Evolutionary conservation across 2,888 invertebrate genomes (phyloP), one percentile per base, ranked within the genome.

Genomic region (Argyresthia albistria): DNA sequence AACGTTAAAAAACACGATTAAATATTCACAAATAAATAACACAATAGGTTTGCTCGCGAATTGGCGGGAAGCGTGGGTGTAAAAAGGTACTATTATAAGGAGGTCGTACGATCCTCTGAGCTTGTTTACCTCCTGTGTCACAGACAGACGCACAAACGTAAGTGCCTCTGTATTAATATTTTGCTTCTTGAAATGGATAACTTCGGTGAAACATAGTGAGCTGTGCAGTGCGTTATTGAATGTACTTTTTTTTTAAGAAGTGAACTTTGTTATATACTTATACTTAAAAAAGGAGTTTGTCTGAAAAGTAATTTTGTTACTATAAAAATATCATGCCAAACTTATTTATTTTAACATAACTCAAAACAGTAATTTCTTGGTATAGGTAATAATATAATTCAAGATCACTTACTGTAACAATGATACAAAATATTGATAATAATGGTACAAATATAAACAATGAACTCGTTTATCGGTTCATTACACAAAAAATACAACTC

Each of bases 71-170:
- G 78, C 80, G 86, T 84, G 77, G 84, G 86, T 74, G 82, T 66
- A 36, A 53, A 25, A 53, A 50, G 52, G 57, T 42, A 35, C 56
- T 55, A 65, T 69, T 84, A 84, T 83, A 84, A 84, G 82, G 80
- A 69, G 63, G 56, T 59, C 55, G 61, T 59, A 55, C 62, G 57
- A 55, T 62, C 58, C 57, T 56, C 60, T 61, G 63, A 45, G 61
- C 64, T 71, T 74, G 82, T 73, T 77, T 76, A 80, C 72, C 71
- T 73, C 76, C 57, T 60, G 67, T 62, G 12, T 63, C 69, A 71
- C 69, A 65, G 66, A 67, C 66, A 65, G 62, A 77, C 74, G 73
- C 70, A 72, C 72, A 73, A 70, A 74, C 70, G 76, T 79, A 79
- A 80, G 80, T 77, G 72, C 65, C 54, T 54, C 56, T 64, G 63